A percentile compares a stretch with the other conserved stretches of the same genome.
These are phyloP conservation scores for Tamias sibiricus DNA, from an alignment of 2,113 vertebrate genomes.

Conservation along the genomic window DNA sequence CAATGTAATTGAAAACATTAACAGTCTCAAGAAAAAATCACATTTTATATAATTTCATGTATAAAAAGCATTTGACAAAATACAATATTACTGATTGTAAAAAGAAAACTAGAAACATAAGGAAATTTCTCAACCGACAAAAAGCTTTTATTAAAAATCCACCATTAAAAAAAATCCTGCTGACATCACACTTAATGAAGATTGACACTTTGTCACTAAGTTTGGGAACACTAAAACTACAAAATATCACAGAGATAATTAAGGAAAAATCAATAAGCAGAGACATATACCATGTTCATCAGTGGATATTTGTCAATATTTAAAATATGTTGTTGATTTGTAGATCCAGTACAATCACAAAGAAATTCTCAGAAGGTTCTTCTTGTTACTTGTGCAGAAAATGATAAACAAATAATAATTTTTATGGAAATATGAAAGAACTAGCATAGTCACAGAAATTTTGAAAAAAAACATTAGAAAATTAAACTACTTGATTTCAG, in stretches of 20 bases:
- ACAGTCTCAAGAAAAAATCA: not conserved
- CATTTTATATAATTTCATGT: not conserved
- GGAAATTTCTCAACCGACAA: not conserved
- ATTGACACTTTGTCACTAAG: not conserved
- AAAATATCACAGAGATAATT: not conserved
- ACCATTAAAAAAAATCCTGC: not conserved
- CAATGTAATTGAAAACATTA: not conserved
- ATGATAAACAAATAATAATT: not conserved
- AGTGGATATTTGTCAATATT: not conserved
- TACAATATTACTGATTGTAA: not conserved
- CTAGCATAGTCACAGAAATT: not conserved
- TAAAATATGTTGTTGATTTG: not conserved
- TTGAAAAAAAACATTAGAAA: conserved; percentile 6
- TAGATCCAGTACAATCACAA: not conserved
- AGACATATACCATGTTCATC: not conserved
- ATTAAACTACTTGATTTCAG: conserved; percentile 25
- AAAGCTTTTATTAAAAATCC: not conserved
- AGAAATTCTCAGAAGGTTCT: not conserved
- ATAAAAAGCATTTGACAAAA: not conserved
- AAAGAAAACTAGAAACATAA: not conserved
- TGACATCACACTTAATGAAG: not conserved
- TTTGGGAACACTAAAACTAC: not conserved
- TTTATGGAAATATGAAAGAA: conserved; percentile 1
- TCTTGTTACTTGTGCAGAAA: not conserved
- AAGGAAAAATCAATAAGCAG: not conserved